Conservation (phyloP, 1,140 invertebrate species). For the Ptiloglossa arizonensis region DNA sequence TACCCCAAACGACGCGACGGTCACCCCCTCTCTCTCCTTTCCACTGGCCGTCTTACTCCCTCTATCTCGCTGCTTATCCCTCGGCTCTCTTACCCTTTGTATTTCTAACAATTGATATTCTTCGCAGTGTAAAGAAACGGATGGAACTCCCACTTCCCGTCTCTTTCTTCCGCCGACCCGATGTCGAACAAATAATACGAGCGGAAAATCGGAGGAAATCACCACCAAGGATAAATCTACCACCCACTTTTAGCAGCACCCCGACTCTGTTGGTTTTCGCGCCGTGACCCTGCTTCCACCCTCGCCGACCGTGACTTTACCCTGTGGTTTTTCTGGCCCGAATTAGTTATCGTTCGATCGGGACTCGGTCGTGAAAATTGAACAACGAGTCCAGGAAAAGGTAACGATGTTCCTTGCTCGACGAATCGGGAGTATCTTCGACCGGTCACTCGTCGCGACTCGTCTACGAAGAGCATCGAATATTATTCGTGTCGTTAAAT, state of each 20-base stretch:
- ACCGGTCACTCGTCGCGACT: too few relatives aligned
- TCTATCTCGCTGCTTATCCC: slow-evolving; percentile 61
- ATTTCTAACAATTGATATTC: slow-evolving; percentile 83
- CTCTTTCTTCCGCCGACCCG: slow-evolving; percentile 48
- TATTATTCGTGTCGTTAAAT: too few relatives aligned
- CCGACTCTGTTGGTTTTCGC: slow-evolving; percentile 50
- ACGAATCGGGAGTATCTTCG: too few relatives aligned
- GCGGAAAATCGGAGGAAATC: slow-evolving; percentile 77
- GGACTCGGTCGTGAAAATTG: not conserved
- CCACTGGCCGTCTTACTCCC: slow-evolving; percentile 4
- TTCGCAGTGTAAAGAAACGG: slow-evolving; percentile 81
- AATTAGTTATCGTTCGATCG: slow-evolving; percentile 5
- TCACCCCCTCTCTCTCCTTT: slow-evolving; percentile 25
- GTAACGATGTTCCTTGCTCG: too few relatives aligned
- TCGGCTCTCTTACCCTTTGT: slow-evolving; percentile 79
- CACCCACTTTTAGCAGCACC: slow-evolving; percentile 34
- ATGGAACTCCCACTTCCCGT: slow-evolving; percentile 47
- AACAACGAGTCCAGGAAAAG: too few relatives aligned
- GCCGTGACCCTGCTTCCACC: not conserved
- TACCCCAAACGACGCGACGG: slow-evolving; percentile 63
- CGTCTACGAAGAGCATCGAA: too few relatives aligned
- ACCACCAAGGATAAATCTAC: slow-evolving; percentile 64
- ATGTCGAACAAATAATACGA: slow-evolving; percentile 81
- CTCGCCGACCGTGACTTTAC: not conserved
- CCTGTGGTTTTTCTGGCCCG: not conserved